phyloP scores from a whole-genome alignment of 2,888 invertebrate genomes.

The Agonopterix alstromeriana region DNA sequence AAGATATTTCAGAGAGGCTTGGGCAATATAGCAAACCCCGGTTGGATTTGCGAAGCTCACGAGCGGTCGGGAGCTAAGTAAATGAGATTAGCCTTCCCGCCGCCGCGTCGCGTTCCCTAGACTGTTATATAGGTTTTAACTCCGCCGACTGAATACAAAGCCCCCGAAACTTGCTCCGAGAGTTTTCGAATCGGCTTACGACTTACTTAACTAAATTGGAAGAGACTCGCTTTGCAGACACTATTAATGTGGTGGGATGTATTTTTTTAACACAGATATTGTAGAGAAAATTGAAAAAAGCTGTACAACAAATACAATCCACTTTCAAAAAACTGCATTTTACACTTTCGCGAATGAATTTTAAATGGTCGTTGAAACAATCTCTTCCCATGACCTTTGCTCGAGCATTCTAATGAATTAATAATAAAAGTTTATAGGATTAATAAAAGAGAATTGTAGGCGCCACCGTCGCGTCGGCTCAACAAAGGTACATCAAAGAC shows the following conservation, averaged over 20 bases:
- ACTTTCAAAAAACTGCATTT: slow-evolving; percentile 44
- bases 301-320: slow-evolving; percentile 40
- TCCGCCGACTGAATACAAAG: slow-evolving; percentile 36
- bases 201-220: slow-evolving; percentile 42
- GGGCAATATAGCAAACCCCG: slow-evolving; percentile 22
- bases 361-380: slow-evolving; percentile 40
- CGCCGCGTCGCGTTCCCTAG: slow-evolving; percentile 33
- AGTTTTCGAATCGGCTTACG: slow-evolving; percentile 57
- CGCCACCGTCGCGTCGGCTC: slow-evolving; percentile 34
- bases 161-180: slow-evolving; percentile 38
- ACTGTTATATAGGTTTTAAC: slow-evolving; percentile 46
- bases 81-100: slow-evolving; percentile 48
- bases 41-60: slow-evolving; percentile 39
- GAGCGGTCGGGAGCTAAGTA: slow-evolving; percentile 34
- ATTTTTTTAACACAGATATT: slow-evolving; percentile 17
- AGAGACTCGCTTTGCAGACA: slow-evolving; percentile 19
- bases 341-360: slow-evolving; percentile 53
- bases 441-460: slow-evolving; percentile 34
- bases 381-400: slow-evolving; percentile 44
- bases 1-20: slow-evolving; percentile 39
- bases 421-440: slow-evolving; percentile 48
- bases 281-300: slow-evolving; percentile 41
- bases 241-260: slow-evolving; percentile 14
- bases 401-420: slow-evolving; percentile 34
- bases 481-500: slow-evolving; percentile 53